Evolutionary conservation across 2,113 vertebrate genomes (phyloP).

Genomic region (Protobothrops flavoviridis): DNA sequence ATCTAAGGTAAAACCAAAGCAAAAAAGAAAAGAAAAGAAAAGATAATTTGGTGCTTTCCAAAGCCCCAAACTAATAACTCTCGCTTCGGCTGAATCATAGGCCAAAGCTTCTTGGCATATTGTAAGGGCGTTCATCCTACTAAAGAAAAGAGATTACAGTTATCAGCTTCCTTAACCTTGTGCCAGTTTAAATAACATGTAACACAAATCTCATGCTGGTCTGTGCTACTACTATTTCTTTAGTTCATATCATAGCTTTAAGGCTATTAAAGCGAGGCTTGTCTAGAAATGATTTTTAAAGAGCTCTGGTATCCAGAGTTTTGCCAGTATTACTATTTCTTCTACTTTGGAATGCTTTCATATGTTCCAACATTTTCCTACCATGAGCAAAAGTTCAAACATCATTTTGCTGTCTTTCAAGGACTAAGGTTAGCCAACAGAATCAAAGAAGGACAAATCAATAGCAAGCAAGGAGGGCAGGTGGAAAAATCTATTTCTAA

Average conservation of each 20-base stretch:
- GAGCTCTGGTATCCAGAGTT: slow-evolving; percentile 1
- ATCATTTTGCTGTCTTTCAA: slow-evolving; percentile 34
- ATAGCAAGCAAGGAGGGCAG: neutral
- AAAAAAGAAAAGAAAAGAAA: slow-evolving; percentile 25
- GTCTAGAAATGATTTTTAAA: slow-evolving; percentile 19
- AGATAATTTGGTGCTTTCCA: slow-evolving; percentile 32
- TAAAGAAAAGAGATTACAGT: slow-evolving; percentile 34
- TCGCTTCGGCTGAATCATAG: slow-evolving; percentile 40
- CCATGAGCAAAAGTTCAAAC: slow-evolving; percentile 26
- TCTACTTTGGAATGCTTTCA: slow-evolving; percentile 7
- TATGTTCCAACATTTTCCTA: neutral
- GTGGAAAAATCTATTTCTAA: slow-evolving; percentile 18
- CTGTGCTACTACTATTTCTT: neutral
- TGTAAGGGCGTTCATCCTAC: slow-evolving; percentile 42
- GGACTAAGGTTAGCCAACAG: slow-evolving; percentile 33
- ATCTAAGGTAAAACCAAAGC: slow-evolving; percentile 35
- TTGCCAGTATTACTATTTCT: neutral
- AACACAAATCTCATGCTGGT: slow-evolving; percentile 19
- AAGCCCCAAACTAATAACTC: slow-evolving; percentile 61
- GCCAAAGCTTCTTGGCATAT: neutral
- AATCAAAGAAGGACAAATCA: slow-evolving; percentile 49
- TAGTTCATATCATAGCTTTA: neutral
- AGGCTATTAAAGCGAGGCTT: neutral
- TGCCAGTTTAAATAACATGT: slow-evolving; percentile 28
- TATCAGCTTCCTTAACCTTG: slow-evolving; percentile 28